These are phyloP conservation scores for Drosophila ambigua DNA, from an alignment of 1,140 invertebrate species.

Conservation along the genomic window DNA sequence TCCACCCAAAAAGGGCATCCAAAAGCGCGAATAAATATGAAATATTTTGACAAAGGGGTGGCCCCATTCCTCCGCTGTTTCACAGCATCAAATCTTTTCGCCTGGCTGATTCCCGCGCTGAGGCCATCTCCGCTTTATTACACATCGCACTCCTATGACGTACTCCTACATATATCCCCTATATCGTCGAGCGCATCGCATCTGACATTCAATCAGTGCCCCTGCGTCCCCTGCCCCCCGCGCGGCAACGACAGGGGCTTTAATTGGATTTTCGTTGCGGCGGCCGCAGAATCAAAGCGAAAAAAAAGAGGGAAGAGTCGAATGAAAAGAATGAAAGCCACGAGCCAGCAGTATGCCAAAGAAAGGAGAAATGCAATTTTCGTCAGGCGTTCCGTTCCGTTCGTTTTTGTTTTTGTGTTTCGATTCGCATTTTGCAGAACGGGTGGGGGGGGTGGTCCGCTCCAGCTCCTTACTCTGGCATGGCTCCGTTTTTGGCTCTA, in stretches of 20 bases:
- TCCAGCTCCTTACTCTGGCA: neutral
- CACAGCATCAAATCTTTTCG: slow-evolving; percentile 27
- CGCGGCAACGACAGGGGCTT: slow-evolving; percentile 72
- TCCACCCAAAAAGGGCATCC: too few relatives aligned
- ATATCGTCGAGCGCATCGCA: slow-evolving; percentile 54
- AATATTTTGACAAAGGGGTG: neutral
- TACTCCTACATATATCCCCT: neutral
- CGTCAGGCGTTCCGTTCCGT: slow-evolving; percentile 67
- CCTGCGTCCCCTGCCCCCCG: slow-evolving; percentile 30
- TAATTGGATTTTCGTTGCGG: slow-evolving; percentile 80
- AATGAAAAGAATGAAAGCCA: slow-evolving; percentile 31
- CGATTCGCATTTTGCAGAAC: slow-evolving; percentile 47
- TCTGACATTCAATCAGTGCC: slow-evolving; percentile 78
- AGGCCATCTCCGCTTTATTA: slow-evolving; percentile 78
- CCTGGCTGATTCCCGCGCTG: slow-evolving; percentile 41
- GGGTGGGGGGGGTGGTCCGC: neutral
- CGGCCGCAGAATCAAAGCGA: slow-evolving; percentile 54
- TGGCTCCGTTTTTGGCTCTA: slow-evolving; percentile 50
- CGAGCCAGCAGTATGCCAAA: slow-evolving; percentile 15
- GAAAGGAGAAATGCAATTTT: slow-evolving; percentile 78
- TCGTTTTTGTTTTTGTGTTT: slow-evolving; percentile 51
- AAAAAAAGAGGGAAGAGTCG: slow-evolving; percentile 21
- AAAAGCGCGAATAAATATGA: too few relatives aligned
- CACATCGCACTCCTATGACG: slow-evolving; percentile 35
- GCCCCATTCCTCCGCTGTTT: neutral